A percentile compares a stretch with the other conserved stretches of the same genome.
phyloP scores from a whole-genome alignment of 53 echinoderm and acorn worm species.

The Apostichopus leukothele region DNA sequence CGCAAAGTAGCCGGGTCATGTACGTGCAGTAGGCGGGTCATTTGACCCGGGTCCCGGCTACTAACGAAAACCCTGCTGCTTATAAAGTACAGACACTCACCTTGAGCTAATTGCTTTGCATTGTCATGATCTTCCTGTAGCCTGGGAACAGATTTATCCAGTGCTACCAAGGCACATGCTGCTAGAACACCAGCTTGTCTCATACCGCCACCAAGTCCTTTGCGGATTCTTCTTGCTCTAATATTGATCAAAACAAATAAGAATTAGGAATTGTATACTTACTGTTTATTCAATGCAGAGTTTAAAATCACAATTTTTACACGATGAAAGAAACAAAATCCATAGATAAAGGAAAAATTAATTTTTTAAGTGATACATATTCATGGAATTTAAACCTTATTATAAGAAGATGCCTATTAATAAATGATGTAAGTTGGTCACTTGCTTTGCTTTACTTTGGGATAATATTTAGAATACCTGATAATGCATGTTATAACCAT shows the following conservation, averaged over 20 bases:
- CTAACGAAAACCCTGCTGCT: too few relatives aligned
- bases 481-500: too few relatives aligned
- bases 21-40: too few relatives aligned
- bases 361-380: background rate
- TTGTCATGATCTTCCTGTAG: slow-evolving; percentile 88
- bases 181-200: slow-evolving; percentile 89
- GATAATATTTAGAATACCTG: too few relatives aligned
- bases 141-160: slow-evolving; percentile 80
- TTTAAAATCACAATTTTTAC: background rate
- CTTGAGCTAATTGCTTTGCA: slow-evolving; percentile 79
- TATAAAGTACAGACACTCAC: slow-evolving; percentile 39
- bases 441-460: too few relatives aligned
- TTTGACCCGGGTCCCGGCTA: too few relatives aligned
- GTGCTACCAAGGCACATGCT: slow-evolving; percentile 80
- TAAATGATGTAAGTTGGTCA: too few relatives aligned
- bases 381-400: too few relatives aligned
- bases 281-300: background rate
- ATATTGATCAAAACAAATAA: background rate
- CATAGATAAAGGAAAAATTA: background rate
- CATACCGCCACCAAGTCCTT: slow-evolving; percentile 93
- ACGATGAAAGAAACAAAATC: background rate
- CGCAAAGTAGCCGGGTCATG: too few relatives aligned
- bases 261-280: background rate
- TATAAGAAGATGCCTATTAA: too few relatives aligned
- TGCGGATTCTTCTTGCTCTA: slow-evolving; percentile 79